Conservation (phyloP, 2,113 vertebrate genomes). For the Notarius quadriscutis region DNA sequence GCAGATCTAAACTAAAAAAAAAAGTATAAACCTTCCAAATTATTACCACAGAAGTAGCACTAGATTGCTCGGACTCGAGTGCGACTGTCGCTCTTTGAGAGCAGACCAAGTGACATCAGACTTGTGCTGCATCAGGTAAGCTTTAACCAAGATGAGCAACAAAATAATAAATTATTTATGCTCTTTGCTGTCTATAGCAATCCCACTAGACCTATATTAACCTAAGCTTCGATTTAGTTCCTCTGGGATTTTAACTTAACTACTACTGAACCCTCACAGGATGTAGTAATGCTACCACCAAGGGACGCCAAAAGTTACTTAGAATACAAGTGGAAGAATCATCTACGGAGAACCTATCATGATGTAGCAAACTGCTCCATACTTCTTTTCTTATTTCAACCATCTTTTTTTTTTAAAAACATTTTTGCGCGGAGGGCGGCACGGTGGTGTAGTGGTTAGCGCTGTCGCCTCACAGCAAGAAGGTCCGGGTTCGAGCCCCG, state of each 20-base stretch:
- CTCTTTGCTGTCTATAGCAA: no score
- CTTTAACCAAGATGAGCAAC: neutral
- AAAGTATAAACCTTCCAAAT: neutral
- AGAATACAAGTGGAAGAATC: neutral
- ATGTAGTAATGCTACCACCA: neutral
- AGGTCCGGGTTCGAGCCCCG: no score
- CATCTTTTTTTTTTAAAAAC: neutral
- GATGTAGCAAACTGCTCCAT: neutral
- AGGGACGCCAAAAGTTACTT: neutral
- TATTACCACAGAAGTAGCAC: neutral
- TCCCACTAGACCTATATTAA: neutral
- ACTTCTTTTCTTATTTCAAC: neutral
- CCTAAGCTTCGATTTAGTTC: neutral
- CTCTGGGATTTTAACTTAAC: neutral
- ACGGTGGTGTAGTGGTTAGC: no score
- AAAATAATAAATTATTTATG: neutral
- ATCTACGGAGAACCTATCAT: neutral
- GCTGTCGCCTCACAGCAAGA: no score
- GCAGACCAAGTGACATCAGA: neutral
- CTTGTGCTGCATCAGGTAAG: neutral
- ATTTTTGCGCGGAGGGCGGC: neutral
- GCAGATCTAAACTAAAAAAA: no score
- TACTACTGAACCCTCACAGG: neutral
- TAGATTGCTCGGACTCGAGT: neutral
- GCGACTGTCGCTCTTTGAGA: neutral